phyloP scores from a whole-genome alignment of 2,797 vertebrate genomes.

The Capromys pilorides region DNA sequence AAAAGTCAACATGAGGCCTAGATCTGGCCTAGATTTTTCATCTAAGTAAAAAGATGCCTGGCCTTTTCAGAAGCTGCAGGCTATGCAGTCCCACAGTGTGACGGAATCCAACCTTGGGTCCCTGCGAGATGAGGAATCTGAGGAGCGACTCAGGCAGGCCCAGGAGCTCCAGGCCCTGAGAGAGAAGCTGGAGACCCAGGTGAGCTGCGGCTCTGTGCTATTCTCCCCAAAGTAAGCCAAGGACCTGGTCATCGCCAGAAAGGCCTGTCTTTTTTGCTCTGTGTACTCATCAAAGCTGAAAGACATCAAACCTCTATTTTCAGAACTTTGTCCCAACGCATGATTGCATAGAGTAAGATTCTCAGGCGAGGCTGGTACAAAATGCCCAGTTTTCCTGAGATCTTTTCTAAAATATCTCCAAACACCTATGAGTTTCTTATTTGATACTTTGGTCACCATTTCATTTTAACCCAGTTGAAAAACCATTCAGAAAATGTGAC shows the following conservation, averaged over 20 bases:
- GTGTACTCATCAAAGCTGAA: not conserved
- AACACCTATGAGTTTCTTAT: not conserved
- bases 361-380: not conserved
- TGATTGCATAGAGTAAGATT: not conserved
- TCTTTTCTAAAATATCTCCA: not conserved
- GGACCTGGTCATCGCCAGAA: not conserved
- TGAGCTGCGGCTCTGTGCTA: conserved; percentile 34
- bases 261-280: not conserved
- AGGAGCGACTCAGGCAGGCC: conserved; percentile 64
- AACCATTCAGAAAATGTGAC: not conserved
- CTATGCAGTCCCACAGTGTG: conserved; percentile 74
- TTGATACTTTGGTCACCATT: not conserved
- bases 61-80: conserved; percentile 84
- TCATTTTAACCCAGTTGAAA: conserved; percentile 7
- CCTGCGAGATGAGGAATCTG: conserved; percentile 70
- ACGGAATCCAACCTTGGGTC: conserved; percentile 73
- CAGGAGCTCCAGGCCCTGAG: conserved; percentile 71
- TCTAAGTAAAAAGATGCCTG: not conserved
- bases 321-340: not conserved
- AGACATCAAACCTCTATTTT: conserved; percentile 27
- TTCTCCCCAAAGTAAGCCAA: not conserved
- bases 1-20: not conserved
- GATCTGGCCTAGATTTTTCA: not conserved
- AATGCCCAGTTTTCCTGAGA: not conserved
- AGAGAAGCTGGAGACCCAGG: conserved; percentile 81